Conservation (phyloP, 2,888 invertebrate species). For the Heteromyza rotundicornis region DNA sequence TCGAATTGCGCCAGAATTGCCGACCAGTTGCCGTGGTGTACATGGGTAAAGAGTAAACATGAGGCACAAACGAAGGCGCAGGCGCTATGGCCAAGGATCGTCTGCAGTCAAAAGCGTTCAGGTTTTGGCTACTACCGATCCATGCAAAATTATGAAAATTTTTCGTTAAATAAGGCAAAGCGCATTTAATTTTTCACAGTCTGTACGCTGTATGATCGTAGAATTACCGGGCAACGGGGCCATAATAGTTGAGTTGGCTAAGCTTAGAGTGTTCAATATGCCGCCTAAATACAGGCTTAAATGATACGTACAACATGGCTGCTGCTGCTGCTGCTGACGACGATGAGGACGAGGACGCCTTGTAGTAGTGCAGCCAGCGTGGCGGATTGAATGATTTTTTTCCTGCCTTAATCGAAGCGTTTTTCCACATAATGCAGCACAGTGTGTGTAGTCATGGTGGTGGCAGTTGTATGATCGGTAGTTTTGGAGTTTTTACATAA, state of each 20-base stretch:
- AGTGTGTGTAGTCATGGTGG: neutral
- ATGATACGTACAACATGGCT: neutral
- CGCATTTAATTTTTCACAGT: constrained; percentile 13
- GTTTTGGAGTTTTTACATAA: no score
- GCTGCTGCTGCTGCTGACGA: neutral
- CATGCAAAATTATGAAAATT: constrained; percentile 19
- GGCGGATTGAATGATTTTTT: neutral
- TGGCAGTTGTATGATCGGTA: no score
- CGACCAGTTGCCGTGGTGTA: constrained; percentile 2
- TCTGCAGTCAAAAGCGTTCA: neutral
- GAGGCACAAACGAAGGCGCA: neutral
- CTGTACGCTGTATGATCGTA: no score
- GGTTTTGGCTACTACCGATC: no score
- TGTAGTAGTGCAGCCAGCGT: neutral
- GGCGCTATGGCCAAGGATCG: constrained; percentile 8
- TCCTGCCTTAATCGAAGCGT: constrained; percentile 27
- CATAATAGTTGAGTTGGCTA: no score
- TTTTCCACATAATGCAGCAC: constrained; percentile 14
- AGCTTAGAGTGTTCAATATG: constrained; percentile 9
- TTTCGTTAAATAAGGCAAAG: constrained; percentile 2
- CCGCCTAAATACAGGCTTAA: constrained; percentile 7
- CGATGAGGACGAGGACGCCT: neutral
- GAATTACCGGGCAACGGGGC: no score
- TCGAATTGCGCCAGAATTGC: neutral
- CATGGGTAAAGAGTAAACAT: neutral